Evolutionary conservation across 2,888 invertebrate genomes (phyloP), one percentile per base, ranked within the genome.

Genomic region (Halocaridina rubra): DNA sequence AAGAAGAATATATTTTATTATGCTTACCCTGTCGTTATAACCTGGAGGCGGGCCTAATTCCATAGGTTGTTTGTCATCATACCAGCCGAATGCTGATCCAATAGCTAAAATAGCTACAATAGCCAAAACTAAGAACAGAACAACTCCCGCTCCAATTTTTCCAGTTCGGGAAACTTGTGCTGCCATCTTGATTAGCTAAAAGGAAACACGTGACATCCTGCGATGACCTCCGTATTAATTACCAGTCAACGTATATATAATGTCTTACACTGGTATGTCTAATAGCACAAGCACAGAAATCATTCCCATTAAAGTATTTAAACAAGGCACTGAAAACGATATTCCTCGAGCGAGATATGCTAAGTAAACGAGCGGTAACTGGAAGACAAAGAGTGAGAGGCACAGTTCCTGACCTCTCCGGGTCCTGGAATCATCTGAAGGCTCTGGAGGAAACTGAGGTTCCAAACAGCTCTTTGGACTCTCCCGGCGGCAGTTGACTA

Each of bases 11-110:
- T n/a, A 61, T 7, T 61, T 7, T 19, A 16, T 61, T 61, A 61
- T 61, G 61, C 76, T 77, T 30, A 77, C 76, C 61, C 76, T 57
- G 29, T 77, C 61, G 59, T 77, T 77, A 59, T 30, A 77, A n/a
- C 59, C 59, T 59, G 59, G 59, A 8, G 30, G 22, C 4, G n/a
- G 32, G 0, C 13, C 19, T 5, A 57, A 13, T 4, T 75, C 75
- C 13, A 22, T 22, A n/a, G 24, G n/a, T 8, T 10, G 61, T 30
- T 78, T 67, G 7, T 67, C 67, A 8, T 85, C 87, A 53, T 87
- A 87, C 87, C 87, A 87, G 8, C 87, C 87, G 16, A 87, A 78
- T 24, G 78, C 85, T 5, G 85, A 82, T 2, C 87, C 87, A 13
- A 85, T 80, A 3, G 85, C 81, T 29, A 87, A 24, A n/a, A 85